Evolutionary conservation across 2,113 vertebrate species (phyloP).

Genomic region (Cottus gobio): DNA sequence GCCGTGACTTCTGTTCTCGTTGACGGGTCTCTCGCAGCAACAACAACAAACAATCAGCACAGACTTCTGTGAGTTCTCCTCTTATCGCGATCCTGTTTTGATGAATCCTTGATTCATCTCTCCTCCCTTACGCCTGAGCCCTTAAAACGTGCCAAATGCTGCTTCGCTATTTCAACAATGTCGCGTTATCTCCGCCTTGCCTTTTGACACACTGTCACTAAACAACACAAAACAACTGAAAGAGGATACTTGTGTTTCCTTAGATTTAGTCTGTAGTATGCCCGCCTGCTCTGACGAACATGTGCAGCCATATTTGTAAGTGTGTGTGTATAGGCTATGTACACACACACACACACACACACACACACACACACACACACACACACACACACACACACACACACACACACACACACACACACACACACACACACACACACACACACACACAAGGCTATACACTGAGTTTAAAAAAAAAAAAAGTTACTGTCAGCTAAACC

Average conservation of each 20-base stretch:
- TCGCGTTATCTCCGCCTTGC: slow-evolving; percentile 2
- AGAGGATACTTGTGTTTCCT: not conserved
- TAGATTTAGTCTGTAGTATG: not conserved
- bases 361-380: slow-evolving; percentile 7
- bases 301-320: slow-evolving; percentile 14
- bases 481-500: slow-evolving; percentile 52
- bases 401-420: slow-evolving; percentile 7
- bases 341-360: slow-evolving; percentile 12
- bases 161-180: not conserved
- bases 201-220: slow-evolving; percentile 4
- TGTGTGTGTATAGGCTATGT: not conserved
- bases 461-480: slow-evolving; percentile 61
- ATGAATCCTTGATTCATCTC: slow-evolving; percentile 14
- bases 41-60: not conserved
- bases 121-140: slow-evolving; percentile 12
- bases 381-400: slow-evolving; percentile 21
- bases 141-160: not conserved
- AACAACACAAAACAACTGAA: not conserved
- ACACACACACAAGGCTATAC: slow-evolving; percentile 12
- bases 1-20: not conserved
- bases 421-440: not conserved
- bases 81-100: slow-evolving; percentile 18
- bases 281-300: slow-evolving; percentile 9
- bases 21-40: not conserved
- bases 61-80: slow-evolving; percentile 1